Base-by-base conservation (phyloP, 2,113 vertebrate genomes). In the Chaenocephalus aceratus region DNA sequence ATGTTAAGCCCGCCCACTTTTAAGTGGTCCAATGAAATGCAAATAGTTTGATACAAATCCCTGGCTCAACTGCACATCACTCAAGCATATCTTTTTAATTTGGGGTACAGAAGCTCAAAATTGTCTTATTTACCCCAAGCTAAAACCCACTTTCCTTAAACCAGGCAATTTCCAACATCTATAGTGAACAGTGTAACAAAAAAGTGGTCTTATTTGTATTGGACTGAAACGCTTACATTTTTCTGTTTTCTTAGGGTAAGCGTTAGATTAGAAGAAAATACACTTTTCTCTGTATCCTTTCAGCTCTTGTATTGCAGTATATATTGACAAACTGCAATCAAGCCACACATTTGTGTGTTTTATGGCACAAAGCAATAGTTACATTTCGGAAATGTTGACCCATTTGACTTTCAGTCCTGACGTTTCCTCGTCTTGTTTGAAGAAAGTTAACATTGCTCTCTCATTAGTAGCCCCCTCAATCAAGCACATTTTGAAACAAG, bases 401-500 rank as follows among this genome's bases (percentile, higher is more conserved):
- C 21, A 44, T 13, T 23, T 41, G 54, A 51, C 46, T 65, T 69
- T 73, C n/a, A 26, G 6, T 34, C 54, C 15, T 6, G 46, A 44
- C 36, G 30, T 49, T 51, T 36, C 41, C n/a, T 53, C 16, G 44
- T 16, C 54, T 48, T 45, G 30, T 73, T 64, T 73, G 5, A 69
- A 59, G 57, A 68, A 30, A 41, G 11, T 70, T 61, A 30, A 58
- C 63, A 45, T 63, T 21, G n/a, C 34, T 73, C 26, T 34, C 51
- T 51, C 8, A n/a, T 23, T 16, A 44, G 48, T 58, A 46, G 30
- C 51, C 36, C 51, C 67, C n/a, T 59, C 69, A 44, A 70, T 77
- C 36, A 63, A 75, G 18, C 72, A 53, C 16, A 82, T 78, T 69
- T 65, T 69, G 60, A 72, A 70, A 34, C 73, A 63, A 64, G 48